These are phyloP conservation scores for Staurois parvus DNA, from an alignment of 2,797 vertebrate species.

Conservation along the genomic window DNA sequence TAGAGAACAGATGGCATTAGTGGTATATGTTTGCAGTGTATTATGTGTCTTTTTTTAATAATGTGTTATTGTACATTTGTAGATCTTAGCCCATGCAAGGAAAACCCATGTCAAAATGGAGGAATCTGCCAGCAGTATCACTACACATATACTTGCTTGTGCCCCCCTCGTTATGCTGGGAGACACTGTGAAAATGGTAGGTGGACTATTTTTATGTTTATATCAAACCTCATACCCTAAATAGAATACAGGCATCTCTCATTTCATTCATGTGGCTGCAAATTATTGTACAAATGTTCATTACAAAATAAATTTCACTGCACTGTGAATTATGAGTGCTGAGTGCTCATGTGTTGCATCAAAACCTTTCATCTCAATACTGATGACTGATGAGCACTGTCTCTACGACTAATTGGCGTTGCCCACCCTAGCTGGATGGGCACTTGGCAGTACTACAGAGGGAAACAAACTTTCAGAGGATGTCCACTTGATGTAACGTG, in stretches of 20 bases:
- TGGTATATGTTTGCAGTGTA: no score
- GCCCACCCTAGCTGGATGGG: no score
- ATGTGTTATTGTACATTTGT: neutral
- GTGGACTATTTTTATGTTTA: neutral
- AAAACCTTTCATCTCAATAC: neutral
- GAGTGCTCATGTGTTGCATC: neutral
- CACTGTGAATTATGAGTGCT: no score
- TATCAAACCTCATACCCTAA: no score
- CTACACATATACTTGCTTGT: constrained; percentile 78
- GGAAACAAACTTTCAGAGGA: no score
- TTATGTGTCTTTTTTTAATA: neutral
- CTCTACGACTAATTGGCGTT: no score
- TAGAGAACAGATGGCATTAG: no score
- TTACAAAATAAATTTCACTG: no score
- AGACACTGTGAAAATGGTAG: constrained; percentile 78
- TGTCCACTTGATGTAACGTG: no score
- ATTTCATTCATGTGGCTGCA: neutral
- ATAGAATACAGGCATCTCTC: no score
- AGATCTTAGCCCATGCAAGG: constrained; percentile 79
- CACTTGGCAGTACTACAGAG: no score
- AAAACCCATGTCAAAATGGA: constrained; percentile 82
- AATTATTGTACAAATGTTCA: neutral
- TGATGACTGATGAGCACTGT: no score
- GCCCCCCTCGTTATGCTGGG: constrained; percentile 79
- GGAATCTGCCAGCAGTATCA: constrained; percentile 78